These are phyloP conservation scores for Andrena fulva DNA, from an alignment of 2,888 invertebrate genomes.

Conservation along the genomic window DNA sequence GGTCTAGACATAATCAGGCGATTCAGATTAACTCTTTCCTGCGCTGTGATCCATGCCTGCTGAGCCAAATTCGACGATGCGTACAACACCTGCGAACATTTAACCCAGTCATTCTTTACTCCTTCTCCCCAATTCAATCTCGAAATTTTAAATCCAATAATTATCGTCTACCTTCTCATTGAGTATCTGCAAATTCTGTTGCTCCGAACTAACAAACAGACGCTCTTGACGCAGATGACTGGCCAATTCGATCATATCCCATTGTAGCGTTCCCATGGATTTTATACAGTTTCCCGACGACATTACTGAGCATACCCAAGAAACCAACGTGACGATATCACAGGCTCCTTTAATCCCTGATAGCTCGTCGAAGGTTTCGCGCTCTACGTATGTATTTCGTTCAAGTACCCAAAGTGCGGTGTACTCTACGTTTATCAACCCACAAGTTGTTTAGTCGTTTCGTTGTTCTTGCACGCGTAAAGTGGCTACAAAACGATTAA, in stretches of 20 bases:
- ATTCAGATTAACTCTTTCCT: constrained; percentile 93
- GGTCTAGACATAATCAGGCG: constrained; percentile 91
- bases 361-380: not conserved
- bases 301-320: constrained; percentile 74
- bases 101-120: not conserved
- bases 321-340: not conserved
- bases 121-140: not conserved
- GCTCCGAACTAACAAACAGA: constrained; percentile 94
- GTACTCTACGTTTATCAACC: not conserved
- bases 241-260: constrained; percentile 88
- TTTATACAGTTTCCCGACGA: constrained; percentile 82
- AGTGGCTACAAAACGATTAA: not conserved
- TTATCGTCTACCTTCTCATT: constrained; percentile 89
- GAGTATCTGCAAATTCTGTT: constrained; percentile 91
- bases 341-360: not conserved
- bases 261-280: constrained; percentile 81
- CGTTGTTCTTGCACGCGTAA: not conserved
- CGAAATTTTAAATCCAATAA: constrained; percentile 66
- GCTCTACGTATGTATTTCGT: not conserved
- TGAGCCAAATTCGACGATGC: constrained; percentile 88
- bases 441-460: not conserved
- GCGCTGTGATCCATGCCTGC: constrained; percentile 94
- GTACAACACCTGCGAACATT: constrained; percentile 84
- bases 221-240: constrained; percentile 93
- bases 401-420: not conserved